phyloP scores from a whole-genome alignment of 1,140 invertebrate species.

The Scaptomyza hsui region DNA sequence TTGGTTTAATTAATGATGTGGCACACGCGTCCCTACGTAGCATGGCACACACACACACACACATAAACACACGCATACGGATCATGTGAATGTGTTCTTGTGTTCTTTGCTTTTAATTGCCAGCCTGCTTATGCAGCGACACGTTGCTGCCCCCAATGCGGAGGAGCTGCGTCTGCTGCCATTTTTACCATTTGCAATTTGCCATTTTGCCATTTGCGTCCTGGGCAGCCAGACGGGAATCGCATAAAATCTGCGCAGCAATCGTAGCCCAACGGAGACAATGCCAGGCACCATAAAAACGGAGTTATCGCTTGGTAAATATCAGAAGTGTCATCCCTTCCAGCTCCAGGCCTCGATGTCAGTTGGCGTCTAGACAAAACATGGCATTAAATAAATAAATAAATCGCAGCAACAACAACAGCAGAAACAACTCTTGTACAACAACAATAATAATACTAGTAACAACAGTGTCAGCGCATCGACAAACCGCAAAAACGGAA shows the following conservation, averaged over 20 bases:
- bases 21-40: slow-evolving; percentile 22
- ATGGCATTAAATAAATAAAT: slow-evolving; percentile 82
- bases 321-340: slow-evolving; percentile 38
- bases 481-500: slow-evolving; percentile 67
- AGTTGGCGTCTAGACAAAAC: slow-evolving; percentile 74
- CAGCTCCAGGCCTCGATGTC: slow-evolving; percentile 21
- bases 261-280: slow-evolving; percentile 44
- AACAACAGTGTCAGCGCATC: slow-evolving; percentile 45
- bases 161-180: slow-evolving; percentile 21
- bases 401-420: slow-evolving; percentile 47
- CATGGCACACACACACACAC: background rate
- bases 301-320: slow-evolving; percentile 74
- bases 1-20: slow-evolving; percentile 65
- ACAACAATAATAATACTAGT: slow-evolving; percentile 18
- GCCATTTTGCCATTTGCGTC: slow-evolving; percentile 20
- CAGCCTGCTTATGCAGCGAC: slow-evolving; percentile 67
- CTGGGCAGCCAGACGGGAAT: slow-evolving; percentile 57
- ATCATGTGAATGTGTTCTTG: slow-evolving; percentile 12
- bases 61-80: no score
- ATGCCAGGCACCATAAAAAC: slow-evolving; percentile 64
- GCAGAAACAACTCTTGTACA: slow-evolving; percentile 13
- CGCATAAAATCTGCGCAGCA: slow-evolving; percentile 63
- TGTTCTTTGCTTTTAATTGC: slow-evolving; percentile 76
- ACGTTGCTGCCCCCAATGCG: slow-evolving; percentile 34
- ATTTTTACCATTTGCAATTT: slow-evolving; percentile 10